Evolutionary conservation across 2,888 invertebrate genomes (phyloP).

Genomic region (Thecophora atra): DNA sequence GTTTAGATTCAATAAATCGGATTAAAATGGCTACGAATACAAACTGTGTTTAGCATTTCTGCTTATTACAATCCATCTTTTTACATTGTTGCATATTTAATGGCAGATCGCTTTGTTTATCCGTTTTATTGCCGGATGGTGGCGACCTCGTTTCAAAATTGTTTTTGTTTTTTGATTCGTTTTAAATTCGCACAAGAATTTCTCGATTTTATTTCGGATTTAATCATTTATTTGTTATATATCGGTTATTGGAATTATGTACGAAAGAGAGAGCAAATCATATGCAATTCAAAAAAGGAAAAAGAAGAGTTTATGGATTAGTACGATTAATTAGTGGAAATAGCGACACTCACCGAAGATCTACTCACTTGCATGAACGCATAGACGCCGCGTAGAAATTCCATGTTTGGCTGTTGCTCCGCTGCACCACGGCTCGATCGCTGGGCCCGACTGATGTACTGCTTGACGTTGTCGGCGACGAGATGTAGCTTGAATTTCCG

Average conservation of each 20-base stretch:
- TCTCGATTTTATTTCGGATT: slow-evolving; percentile 11
- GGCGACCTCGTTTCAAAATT: neutral
- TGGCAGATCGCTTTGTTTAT: neutral
- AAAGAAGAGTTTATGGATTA: slow-evolving; percentile 66
- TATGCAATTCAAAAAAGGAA: slow-evolving; percentile 53
- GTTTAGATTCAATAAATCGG: too few species aligned
- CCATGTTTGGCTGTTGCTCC: slow-evolving; percentile 67
- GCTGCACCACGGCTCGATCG: slow-evolving; percentile 61
- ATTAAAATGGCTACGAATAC: too few species aligned
- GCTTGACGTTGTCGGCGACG: slow-evolving; percentile 66
- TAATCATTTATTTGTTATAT: slow-evolving; percentile 37
- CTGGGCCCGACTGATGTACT: slow-evolving; percentile 66
- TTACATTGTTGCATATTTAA: neutral
- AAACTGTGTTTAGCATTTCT: too few species aligned
- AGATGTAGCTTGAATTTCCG: slow-evolving; percentile 66
- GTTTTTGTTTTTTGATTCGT: slow-evolving; percentile 33
- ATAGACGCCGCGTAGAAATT: slow-evolving; percentile 68
- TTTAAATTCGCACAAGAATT: slow-evolving; percentile 19
- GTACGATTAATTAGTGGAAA: slow-evolving; percentile 64
- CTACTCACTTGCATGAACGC: slow-evolving; percentile 69
- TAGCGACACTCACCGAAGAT: slow-evolving; percentile 68
- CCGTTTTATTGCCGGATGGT: neutral
- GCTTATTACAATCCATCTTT: too few species aligned
- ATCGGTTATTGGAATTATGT: slow-evolving; percentile 7
- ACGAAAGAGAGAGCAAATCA: slow-evolving; percentile 51